Evolutionary conservation across 2,888 invertebrate species (phyloP), one percentile per base, ranked within the genome.

Genomic region (Limnephilus rhombicus): DNA sequence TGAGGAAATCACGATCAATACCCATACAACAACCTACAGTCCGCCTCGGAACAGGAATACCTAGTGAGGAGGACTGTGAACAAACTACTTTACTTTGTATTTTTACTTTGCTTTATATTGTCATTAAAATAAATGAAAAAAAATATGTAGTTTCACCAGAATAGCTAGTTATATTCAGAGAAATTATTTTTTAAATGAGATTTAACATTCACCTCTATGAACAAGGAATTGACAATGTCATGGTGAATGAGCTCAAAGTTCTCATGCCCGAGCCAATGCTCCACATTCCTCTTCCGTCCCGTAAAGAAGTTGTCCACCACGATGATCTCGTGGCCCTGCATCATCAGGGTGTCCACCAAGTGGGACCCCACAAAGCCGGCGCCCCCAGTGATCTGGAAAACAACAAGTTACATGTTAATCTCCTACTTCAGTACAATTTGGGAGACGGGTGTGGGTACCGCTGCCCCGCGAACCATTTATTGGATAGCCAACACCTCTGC

Each of bases 311-410:
- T 99, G 95, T 99, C 99, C 2, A 98, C 99, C 0, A 99, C 99
- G 94, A 99, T 99, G 0, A 99, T 97, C 96, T 99, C 99, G 95
- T 99, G 99, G 0, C 99, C 99, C 94, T 98, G 98, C 94, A 98
- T 96, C 99, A 99, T 99, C 90, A 99, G 96, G 94, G 98, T 96
- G 95, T 99, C 99, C 0, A 99, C 99, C 45, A 99, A 96, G 95
- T 99, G 99, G 0, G 99, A 99, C 0, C 99, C 99, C n/a, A 99
- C 99, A 96, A 99, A 99, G 3, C 99, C 99, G 11, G 99, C 99
- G 18, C 99, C 99, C 86, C 99, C 99, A 12, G 99, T 99, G 90
- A 99, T 97, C 97, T 98, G 95, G 82, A 96, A 94, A 45, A 88
- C 29, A 87, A 82, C 13, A 49, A 49, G 13, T 49, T 13, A 13